A percentile compares a stretch with the other conserved stretches of the same genome.
These are phyloP conservation scores for Erinaceus europaeus DNA, from an alignment of 2,113 vertebrate species.

Conservation along the genomic window DNA sequence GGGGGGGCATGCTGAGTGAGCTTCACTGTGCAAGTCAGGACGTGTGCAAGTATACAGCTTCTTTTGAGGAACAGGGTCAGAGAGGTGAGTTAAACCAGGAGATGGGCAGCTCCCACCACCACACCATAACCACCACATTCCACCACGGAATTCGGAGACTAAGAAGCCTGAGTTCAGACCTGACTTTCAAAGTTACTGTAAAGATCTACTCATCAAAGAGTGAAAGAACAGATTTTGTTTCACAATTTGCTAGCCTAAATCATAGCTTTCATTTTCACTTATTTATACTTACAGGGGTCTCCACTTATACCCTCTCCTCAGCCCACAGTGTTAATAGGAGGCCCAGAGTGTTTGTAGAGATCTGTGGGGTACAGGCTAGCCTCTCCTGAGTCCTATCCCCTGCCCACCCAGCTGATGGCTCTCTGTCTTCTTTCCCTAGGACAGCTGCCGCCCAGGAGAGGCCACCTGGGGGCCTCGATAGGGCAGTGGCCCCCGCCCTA, in stretches of 20 bases:
- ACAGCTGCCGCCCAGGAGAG: conserved; percentile 55
- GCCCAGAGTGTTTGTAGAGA: no score
- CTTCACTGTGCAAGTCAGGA: not conserved
- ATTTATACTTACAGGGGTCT: not conserved
- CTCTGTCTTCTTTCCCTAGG: conserved; percentile 63
- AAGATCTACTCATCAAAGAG: not conserved
- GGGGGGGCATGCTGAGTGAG: not conserved
- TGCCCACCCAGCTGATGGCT: not conserved
- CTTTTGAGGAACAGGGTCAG: not conserved
- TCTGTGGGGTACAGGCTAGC: not conserved
- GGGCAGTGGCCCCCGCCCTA: conserved; percentile 59
- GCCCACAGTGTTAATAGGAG: not conserved
- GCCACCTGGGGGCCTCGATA: conserved; percentile 52
- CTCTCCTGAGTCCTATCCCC: not conserved
- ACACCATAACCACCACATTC: rapidly evolving
- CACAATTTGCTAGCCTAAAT: not conserved
- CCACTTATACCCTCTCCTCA: not conserved
- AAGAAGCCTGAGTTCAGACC: not conserved
- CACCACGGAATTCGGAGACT: not conserved
- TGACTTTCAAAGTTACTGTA: not conserved
- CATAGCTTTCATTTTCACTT: not conserved
- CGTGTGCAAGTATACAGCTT: not conserved
- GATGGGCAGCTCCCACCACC: not conserved
- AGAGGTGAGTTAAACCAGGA: not conserved
- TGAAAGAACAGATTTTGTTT: not conserved